Base-by-base conservation (phyloP, 2,797 vertebrate genomes). In the Odontamblyopus rebecca region DNA sequence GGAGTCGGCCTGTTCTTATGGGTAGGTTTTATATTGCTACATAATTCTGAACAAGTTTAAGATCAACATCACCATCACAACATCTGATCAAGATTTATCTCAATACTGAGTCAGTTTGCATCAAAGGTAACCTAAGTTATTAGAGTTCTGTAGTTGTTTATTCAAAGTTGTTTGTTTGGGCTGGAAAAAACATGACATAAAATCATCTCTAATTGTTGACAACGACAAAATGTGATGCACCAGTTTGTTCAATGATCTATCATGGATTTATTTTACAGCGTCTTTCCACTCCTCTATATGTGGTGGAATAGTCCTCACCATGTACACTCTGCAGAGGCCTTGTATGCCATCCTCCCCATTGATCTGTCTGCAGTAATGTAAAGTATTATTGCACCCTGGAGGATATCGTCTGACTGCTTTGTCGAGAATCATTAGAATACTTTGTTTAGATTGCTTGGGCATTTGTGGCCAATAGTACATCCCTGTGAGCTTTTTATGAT, bases 361-460 rank as follows among this genome's bases (percentile, higher is more conserved):
- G 92, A 94, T 93, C 90, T 63, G 76, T 87, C 89, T 82, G 82
- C 88, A 82, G 78, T 90, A 92, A 92, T 91, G 88, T 91, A 89
- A 93, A 92, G 88, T 90, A 92, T 92, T 90, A 94, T 91, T 78
- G 81, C 83, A 87, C 93, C 90, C 93, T 78, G 74, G 91, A 89
- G 93, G 89, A 89, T 91, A 91, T 93, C 70, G 66, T 82, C 86
- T 88, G 89, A 92, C 89, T 77, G 75, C 89, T 91, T 87, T 93
- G 92, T 93, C 91, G 92, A 84, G 81, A 84, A 89, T 93, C 86
- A 92, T 94, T 94, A 92, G 85, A 91, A 89, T 91, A 86, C 80
- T 76, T 87, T 79, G 80, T 85, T 91, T 88, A 91, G 85, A 93
- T 86, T 89, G 86, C 80, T 67, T 53, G 2, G 79, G 64, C 73